Percentiles rank a stretch among this genome's conserved stretches.
These are phyloP conservation scores for Sebastes umbrosus DNA, from an alignment of 2,797 vertebrate genomes.

Conservation along the genomic window DNA sequence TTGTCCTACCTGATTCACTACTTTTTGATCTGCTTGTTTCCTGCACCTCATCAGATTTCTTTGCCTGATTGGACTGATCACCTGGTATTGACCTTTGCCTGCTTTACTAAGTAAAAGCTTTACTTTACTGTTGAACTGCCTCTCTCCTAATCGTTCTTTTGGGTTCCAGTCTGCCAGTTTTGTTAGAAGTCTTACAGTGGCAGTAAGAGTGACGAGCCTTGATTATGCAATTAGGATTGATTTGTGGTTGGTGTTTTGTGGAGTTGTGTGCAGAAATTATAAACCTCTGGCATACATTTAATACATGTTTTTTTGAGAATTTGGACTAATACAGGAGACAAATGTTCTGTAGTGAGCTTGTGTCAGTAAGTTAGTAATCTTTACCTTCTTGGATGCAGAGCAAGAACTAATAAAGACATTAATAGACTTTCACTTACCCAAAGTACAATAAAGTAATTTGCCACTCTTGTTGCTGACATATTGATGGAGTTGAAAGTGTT, in stretches of 20 bases:
- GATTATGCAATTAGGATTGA: not conserved
- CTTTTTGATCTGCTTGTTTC: too few relatives aligned
- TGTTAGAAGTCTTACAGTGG: too few relatives aligned
- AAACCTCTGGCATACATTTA: not conserved
- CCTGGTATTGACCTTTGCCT: too few relatives aligned
- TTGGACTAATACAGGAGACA: not conserved
- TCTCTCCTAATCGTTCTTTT: rapidly evolving
- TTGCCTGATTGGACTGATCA: too few relatives aligned
- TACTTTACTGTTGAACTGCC: too few relatives aligned
- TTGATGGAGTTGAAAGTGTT: not conserved
- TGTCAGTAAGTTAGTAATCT: not conserved
- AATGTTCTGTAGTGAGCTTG: not conserved
- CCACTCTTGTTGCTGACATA: not conserved
- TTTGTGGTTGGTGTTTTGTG: not conserved
- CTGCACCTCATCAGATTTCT: rapidly evolving
- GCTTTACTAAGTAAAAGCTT: rapidly evolving
- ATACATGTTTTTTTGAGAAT: not conserved
- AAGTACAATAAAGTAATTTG: not conserved
- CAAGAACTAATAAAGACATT: not conserved
- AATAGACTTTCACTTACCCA: not conserved
- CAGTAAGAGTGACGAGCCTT: not conserved
- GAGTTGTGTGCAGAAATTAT: not conserved
- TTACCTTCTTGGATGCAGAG: not conserved
- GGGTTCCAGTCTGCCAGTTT: too few relatives aligned
- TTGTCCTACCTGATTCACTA: too few relatives aligned